phyloP scores from a whole-genome alignment of 2,113 vertebrate genomes.

The Petaurus breviceps region DNA sequence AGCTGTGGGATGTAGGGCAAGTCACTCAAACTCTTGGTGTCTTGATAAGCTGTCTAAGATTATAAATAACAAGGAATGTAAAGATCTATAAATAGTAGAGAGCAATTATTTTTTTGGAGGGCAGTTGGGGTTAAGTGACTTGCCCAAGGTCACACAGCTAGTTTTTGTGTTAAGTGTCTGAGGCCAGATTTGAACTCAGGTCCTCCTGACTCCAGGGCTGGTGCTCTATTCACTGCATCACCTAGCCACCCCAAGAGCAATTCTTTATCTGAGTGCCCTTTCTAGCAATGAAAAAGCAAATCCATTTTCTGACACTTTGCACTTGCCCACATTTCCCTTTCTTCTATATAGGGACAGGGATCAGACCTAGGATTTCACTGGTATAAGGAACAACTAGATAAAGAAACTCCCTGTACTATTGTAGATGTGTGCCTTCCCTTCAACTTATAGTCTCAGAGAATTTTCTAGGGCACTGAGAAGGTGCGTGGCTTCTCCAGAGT shows the following conservation, averaged over 20 bases:
- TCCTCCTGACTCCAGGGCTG: too few species aligned
- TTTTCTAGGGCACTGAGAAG: not conserved
- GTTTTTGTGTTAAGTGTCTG: too few species aligned
- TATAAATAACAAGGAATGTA: not conserved
- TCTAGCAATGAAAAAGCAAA: not conserved
- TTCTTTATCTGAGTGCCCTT: not conserved
- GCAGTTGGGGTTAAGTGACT: too few species aligned
- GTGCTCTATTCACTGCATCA: too few species aligned
- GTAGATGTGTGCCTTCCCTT: not conserved
- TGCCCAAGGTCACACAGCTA: too few species aligned
- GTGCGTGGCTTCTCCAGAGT: not conserved
- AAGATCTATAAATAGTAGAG: not conserved
- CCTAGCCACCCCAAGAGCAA: too few species aligned
- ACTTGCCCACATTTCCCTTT: too few species aligned
- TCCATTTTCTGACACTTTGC: too few species aligned
- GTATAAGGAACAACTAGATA: not conserved
- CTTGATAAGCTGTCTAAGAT: not conserved
- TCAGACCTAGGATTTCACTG: not conserved
- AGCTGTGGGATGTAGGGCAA: not conserved
- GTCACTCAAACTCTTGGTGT: not conserved
- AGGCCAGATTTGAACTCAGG: too few species aligned
- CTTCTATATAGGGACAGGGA: too few species aligned
- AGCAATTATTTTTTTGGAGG: too few species aligned
- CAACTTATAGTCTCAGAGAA: not conserved
- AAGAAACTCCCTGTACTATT: not conserved